Evolutionary conservation across 2,113 vertebrate genomes (phyloP), one percentile per base, ranked within the genome.

Genomic region (Grus americana): DNA sequence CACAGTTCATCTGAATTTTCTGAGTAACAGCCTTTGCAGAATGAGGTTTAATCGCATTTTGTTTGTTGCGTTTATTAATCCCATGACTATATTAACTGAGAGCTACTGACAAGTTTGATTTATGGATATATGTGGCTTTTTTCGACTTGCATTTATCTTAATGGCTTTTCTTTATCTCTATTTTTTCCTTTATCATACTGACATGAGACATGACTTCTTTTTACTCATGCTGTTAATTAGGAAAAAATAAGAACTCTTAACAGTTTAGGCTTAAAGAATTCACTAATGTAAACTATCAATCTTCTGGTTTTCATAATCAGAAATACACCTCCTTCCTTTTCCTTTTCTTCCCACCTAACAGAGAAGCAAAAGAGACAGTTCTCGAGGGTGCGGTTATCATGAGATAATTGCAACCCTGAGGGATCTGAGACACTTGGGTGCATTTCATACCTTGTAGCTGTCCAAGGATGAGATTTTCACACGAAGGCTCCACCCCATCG

Each of bases 371-470:
- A 46, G 55, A 94, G 81, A 32, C 52, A 44, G 75, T 62, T 96
- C 59, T 94, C 1, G 3, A 79, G 73, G 96, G 92, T 91, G 84
- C 92, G 92, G 88, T 92, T 95, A 57, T 92, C 82, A 54, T 93
- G 85, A 92, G 79, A 92, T 93, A 90, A 91, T 93, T 88, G 62
- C 79, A 84, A 0, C 86, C 68, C 76, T 55, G 67, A 88, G 79
- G 92, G 73, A 47, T 88, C 19, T 82, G 73, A 97, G 81, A 84
- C 26, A 38, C 79, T 97, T 76, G 59, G 63, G 90, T 94, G 73
- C 70, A 81, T 96, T 96, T 90, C 87, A 78, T 95, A 84, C 87
- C 91, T 93, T 81, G 42, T 88, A 92, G 81, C 66, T 93, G 88
- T 80, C 67, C 61, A 97, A 86, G 68, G 74, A 74, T 79, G 75